Evolutionary conservation across 2,113 vertebrate species (phyloP).

Genomic region (Gavia stellata): DNA sequence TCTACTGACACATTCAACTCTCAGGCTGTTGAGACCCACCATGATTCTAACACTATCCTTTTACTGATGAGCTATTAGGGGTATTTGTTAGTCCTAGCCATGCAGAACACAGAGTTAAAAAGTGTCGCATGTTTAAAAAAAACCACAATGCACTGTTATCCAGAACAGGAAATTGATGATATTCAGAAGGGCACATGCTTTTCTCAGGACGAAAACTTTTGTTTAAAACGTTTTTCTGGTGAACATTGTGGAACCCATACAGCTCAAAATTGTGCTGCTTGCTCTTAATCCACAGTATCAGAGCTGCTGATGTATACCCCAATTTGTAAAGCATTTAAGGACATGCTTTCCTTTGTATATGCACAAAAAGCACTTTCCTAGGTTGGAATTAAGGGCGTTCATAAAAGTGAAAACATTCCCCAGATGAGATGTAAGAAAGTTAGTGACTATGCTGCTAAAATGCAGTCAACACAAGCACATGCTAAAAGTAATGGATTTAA

Average conservation of each 20-base stretch:
- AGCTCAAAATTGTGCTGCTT: neutral
- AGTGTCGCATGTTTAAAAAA: neutral
- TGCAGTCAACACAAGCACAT: neutral
- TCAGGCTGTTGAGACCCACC: neutral
- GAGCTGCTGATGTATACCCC: neutral
- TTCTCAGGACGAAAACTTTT: neutral
- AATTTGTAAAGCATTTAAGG: neutral
- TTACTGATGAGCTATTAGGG: neutral
- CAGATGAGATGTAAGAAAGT: neutral
- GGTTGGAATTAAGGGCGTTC: neutral
- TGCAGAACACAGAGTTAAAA: neutral
- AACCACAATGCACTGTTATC: neutral
- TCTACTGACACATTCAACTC: neutral
- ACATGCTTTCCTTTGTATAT: neutral
- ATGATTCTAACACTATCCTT: neutral
- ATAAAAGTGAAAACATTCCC: neutral
- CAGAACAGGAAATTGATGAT: neutral
- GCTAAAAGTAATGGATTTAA: conserved; percentile 11
- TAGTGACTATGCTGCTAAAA: neutral
- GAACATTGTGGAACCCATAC: neutral
- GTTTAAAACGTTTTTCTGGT: neutral
- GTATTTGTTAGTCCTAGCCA: neutral
- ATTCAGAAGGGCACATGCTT: neutral
- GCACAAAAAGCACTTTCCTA: neutral
- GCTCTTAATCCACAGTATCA: neutral